These are phyloP conservation scores for Speoplatyrhinus poulsoni DNA, from an alignment of 2,113 vertebrate genomes.

Conservation along the genomic window DNA sequence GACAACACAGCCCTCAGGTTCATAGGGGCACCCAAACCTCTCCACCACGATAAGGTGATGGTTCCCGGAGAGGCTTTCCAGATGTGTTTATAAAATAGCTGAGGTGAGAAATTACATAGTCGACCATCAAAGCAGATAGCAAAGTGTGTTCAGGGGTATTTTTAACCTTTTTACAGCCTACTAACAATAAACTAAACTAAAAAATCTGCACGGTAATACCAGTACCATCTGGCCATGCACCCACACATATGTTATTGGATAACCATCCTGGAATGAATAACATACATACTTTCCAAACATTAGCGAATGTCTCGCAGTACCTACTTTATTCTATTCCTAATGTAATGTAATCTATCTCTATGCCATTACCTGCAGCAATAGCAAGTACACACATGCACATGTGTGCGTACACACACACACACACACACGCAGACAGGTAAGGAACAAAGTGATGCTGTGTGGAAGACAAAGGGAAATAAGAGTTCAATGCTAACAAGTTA, in stretches of 20 bases:
- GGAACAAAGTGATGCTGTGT: slow-evolving; percentile 22
- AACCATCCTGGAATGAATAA: slow-evolving; percentile 30
- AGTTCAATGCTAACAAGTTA: slow-evolving; percentile 66
- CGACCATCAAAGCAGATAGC: slow-evolving; percentile 45
- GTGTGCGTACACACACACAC: not conserved
- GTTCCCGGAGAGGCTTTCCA: no score
- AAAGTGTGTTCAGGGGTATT: slow-evolving; percentile 50
- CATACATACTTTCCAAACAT: no score
- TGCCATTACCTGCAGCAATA: no score
- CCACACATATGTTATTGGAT: slow-evolving; percentile 33
- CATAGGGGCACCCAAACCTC: no score
- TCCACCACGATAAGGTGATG: no score
- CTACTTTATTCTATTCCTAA: no score
- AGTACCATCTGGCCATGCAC: not conserved
- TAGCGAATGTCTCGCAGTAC: no score
- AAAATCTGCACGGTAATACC: slow-evolving; percentile 21
- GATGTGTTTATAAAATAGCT: no score
- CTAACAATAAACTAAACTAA: slow-evolving; percentile 20
- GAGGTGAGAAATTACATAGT: slow-evolving; percentile 38
- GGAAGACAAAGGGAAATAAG: slow-evolving; percentile 48
- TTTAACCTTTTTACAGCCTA: slow-evolving; percentile 58
- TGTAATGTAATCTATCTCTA: no score
- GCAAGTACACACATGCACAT: not conserved
- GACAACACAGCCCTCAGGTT: no score
- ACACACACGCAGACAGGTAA: slow-evolving; percentile 24